phyloP scores from a whole-genome alignment of 2,888 invertebrate genomes.

The Eupithecia exiguata region DNA sequence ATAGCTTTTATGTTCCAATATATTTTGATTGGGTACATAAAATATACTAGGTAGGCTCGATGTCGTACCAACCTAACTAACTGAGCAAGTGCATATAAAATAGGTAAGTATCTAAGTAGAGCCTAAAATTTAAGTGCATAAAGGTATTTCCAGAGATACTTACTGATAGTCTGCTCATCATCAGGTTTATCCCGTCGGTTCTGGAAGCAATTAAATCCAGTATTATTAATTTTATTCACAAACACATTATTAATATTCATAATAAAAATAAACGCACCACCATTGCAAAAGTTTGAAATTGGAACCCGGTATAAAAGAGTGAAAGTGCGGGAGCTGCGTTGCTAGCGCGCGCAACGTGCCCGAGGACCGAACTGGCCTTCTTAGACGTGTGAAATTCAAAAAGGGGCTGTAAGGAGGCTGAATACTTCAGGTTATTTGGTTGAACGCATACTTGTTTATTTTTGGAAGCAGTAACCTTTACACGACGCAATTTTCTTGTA shows the following conservation, averaged over 20 bases:
- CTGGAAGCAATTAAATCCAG: constrained; percentile 55
- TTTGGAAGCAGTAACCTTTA: constrained; percentile 35
- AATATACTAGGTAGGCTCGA: background rate
- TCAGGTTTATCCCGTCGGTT: constrained; percentile 68
- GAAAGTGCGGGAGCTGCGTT: constrained; percentile 53
- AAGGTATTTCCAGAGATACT: constrained; percentile 50
- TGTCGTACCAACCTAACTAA: no score
- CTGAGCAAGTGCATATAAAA: background rate
- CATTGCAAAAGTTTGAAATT: constrained; percentile 52
- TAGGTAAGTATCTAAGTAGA: no score
- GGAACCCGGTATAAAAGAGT: constrained; percentile 42
- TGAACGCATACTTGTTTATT: constrained; percentile 31
- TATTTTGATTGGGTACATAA: background rate
- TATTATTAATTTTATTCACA: constrained; percentile 16
- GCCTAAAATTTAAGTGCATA: background rate
- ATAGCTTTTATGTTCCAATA: background rate
- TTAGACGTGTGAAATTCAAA: constrained; percentile 67
- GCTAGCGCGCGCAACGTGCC: constrained; percentile 62
- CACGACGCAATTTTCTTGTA: constrained; percentile 27
- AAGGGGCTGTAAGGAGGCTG: constrained; percentile 46
- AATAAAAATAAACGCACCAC: constrained; percentile 62
- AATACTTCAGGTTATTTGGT: constrained; percentile 28
- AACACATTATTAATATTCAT: constrained; percentile 24
- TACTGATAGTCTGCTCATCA: constrained; percentile 80
- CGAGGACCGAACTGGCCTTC: constrained; percentile 63